These are phyloP conservation scores for Cotesia vestalis DNA, from an alignment of 1,140 invertebrate genomes.

Conservation along the genomic window DNA sequence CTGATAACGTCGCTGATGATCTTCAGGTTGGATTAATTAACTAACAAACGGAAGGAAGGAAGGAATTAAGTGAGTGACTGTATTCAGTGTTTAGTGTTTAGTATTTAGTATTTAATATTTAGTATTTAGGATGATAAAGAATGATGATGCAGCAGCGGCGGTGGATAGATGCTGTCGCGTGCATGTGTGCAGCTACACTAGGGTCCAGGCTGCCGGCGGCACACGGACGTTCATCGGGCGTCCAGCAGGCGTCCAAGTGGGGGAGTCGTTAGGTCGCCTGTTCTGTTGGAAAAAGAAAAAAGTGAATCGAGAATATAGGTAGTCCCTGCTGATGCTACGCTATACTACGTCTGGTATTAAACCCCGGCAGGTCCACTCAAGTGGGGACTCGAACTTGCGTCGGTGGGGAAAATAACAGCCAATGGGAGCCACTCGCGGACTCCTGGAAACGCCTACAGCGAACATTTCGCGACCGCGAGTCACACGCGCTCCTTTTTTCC, in stretches of 20 bases:
- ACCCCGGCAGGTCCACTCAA: conserved; percentile 34
- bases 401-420: conserved; percentile 39
- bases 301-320: conserved; percentile 44
- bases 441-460: conserved; percentile 38
- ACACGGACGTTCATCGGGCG: conserved; percentile 51
- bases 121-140: conserved; percentile 38
- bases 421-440: conserved; percentile 37
- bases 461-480: conserved; percentile 50
- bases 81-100: too few species aligned
- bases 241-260: conserved; percentile 47
- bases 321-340: conserved; percentile 34
- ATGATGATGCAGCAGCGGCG: conserved; percentile 43
- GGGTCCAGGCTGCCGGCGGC: conserved; percentile 49
- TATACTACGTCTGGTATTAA: conserved; percentile 47
- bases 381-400: conserved; percentile 45
- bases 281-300: conserved; percentile 31
- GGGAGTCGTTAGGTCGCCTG: conserved; percentile 48
- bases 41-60: conserved; percentile 46
- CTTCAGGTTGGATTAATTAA: too few species aligned
- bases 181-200: conserved; percentile 66
- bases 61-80: background rate
- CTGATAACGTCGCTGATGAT: too few species aligned
- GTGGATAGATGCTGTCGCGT: conserved; percentile 64
- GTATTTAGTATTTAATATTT: too few species aligned
- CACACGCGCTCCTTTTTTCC: conserved; percentile 49